Conservation (phyloP, 2,797 vertebrate species). For the Notamacropus eugenii region DNA sequence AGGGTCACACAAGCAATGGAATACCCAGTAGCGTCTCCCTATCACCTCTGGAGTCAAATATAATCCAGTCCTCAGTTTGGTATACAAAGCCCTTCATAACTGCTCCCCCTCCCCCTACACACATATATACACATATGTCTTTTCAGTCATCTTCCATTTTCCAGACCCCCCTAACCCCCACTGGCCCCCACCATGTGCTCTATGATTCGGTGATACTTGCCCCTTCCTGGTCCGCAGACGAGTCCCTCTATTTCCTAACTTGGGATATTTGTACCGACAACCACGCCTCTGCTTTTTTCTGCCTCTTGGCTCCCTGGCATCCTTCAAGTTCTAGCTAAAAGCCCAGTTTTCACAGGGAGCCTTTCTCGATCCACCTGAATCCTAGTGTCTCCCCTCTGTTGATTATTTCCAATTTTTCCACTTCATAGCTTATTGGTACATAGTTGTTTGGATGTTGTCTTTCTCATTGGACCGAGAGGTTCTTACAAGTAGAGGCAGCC, state of each 20-base stretch:
- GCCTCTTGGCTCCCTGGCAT: background rate
- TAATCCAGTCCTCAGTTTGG: no score
- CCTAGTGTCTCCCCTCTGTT: background rate
- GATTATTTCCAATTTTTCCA: background rate
- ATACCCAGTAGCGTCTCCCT: no score
- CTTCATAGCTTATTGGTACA: background rate
- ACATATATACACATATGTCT: no score
- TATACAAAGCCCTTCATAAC: no score
- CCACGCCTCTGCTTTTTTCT: background rate
- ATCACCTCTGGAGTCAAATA: no score
- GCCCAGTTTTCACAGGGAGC: background rate
- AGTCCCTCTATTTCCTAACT: background rate
- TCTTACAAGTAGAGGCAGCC: background rate
- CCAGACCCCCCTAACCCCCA: no score
- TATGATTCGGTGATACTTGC: background rate
- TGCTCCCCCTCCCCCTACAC: no score
- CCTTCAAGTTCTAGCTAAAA: background rate
- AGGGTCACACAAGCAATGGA: no score
- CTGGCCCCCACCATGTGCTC: background rate
- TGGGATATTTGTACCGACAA: background rate
- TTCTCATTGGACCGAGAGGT: background rate
- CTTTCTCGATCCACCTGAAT: background rate
- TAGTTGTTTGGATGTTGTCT: background rate
- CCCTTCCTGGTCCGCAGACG: background rate
- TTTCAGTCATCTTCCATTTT: no score